Evolutionary conservation across 1,140 invertebrate species (phyloP), one percentile per base, ranked within the genome.

Genomic region (Euglossa dilemma): DNA sequence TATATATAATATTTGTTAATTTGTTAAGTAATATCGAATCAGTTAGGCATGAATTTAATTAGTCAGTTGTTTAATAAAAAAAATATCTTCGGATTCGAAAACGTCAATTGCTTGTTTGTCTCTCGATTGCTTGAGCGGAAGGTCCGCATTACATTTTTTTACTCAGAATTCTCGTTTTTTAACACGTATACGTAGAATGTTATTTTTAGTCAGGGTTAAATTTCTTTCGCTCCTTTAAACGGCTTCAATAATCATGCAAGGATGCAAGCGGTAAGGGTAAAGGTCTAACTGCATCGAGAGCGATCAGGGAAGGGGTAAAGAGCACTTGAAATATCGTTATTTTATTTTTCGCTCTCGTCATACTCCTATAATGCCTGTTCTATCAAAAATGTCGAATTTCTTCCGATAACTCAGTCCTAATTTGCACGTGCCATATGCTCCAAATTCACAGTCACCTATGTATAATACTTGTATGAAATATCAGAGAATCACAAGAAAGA

Each of bases 181-280:
- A 59, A 47, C 18, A 18, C 43, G 6, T 57, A 25, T 45, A 73
- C 6, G 20, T 28, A 7, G 0, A 20, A 20, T 12, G 25, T 8
- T 74, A 74, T 59, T 74, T 59, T 74, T 59, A 74, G 36, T 47
- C 43, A 59, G 56, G 54, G 72, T 74, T 59, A 25, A 59, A 74
- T 74, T 59, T 74, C 72, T 36, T 36, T 36, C 25, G 18, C 47
- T 71, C 8, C n/a, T 74, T 20, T 74, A 47, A 74, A 25, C 16
- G 14, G 43, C 54, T 47, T 61, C 45, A 20, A 59, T 61, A 74
- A 47, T 61, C n/a, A 61, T 74, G 73, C 56, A 23, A 54, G 57
- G 18, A 63, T 59, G 57, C 11, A 74, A 25, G 3, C 18, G 23
- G 43, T 63, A 75, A 63, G 57, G 57, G 45, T 75, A 75, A 63